Base-by-base conservation (phyloP, 1,140 invertebrate genomes). In the Spodoptera litura region DNA sequence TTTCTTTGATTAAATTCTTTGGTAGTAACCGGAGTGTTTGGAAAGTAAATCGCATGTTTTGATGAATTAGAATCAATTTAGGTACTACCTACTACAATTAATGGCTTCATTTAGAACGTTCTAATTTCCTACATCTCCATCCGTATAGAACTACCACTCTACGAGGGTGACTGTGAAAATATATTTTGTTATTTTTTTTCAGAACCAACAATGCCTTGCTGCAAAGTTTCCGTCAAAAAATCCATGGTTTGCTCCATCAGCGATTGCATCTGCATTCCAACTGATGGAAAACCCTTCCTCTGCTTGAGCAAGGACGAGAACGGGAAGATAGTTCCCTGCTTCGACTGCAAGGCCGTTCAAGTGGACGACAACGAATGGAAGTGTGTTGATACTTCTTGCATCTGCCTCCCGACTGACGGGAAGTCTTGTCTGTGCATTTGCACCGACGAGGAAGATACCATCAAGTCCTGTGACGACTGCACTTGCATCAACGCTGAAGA, bases 161-260 rank as follows among this genome's bases (percentile, higher is more conserved):
- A 31, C 31, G 4, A 31, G 31, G 4, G 31, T 31, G 31, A 31
- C 3, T 31, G 31, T 31, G 31, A 44, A 44, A 20, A 49, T 44
- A 20, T 38, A 20, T 13, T 56, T 35, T 56, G 3, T 58, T 49
- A 6, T 61, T 51, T 38, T 0, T 53, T 75, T 75, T 9, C 59
- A 75, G 58, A 62, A 64, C 27, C 59, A 64, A 62, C 20, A 12
- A 90, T 90, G 87, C 79, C 86, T 13, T 87, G 88, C 86, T 87
- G 81, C 59, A 81, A 86, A 53, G 80, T 82, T 38, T 51, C 81
- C 11, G 77, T 78, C 8, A 80, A 64, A n/a, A 86, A 85, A 52
- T 81, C 44, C 27, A 13, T 74, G 76, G 66, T 75, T 12, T 81
- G 79, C 79, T 68, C 75, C 62, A 81, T 76, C 70, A 74, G 35